phyloP scores from a whole-genome alignment of 2,113 vertebrate species.

The Gopherus evgoodei region DNA sequence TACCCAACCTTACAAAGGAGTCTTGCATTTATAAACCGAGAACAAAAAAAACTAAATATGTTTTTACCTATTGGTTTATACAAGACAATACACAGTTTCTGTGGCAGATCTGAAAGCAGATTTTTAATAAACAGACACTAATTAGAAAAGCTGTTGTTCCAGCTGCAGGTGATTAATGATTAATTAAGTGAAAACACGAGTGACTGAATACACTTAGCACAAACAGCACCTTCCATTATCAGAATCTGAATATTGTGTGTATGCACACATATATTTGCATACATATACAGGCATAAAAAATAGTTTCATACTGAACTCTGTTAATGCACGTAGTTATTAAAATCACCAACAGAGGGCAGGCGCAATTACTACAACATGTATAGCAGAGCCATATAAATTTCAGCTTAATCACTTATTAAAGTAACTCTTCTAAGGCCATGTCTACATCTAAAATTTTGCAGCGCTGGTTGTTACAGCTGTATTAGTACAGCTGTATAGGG shows the following conservation, averaged over 20 bases:
- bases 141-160: slow-evolving; percentile 55
- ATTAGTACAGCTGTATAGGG: too few relatives aligned
- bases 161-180: slow-evolving; percentile 65
- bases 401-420: neutral
- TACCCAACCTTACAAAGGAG: neutral
- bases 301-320: neutral
- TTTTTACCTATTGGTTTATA: neutral
- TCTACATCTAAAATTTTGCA: too few relatives aligned
- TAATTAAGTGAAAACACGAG: slow-evolving; percentile 72
- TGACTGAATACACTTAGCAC: slow-evolving; percentile 7
- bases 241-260: slow-evolving; percentile 40
- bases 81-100: neutral
- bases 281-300: neutral
- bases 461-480: too few relatives aligned
- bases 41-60: neutral
- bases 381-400: neutral
- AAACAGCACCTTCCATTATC: slow-evolving; percentile 41
- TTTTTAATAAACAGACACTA: slow-evolving; percentile 36
- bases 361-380: neutral
- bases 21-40: neutral
- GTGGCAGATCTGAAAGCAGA: slow-evolving; percentile 21
- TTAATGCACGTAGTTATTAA: neutral
- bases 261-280: slow-evolving; percentile 13
- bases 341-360: neutral
- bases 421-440: neutral